A percentile compares a stretch with the other conserved stretches of the same genome.
These are phyloP conservation scores for Congeria kusceri DNA, from an alignment of 2,888 invertebrate genomes.

Conservation along the genomic window DNA sequence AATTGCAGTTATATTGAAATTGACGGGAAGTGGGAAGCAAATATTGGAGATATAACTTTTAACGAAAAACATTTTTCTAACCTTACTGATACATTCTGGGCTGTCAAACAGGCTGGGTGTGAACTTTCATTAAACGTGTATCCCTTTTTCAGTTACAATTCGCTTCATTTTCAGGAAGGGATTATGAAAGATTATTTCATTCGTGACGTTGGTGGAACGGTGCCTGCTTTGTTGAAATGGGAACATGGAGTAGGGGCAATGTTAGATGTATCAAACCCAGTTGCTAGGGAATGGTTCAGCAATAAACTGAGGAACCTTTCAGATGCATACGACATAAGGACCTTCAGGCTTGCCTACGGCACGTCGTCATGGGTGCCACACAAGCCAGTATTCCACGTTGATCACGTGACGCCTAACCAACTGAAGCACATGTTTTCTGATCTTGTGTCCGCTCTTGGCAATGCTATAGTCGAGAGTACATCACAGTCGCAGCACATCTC, in stretches of 20 bases:
- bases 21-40: conserved; percentile 93
- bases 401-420: conserved; percentile 61
- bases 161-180: conserved; percentile 91
- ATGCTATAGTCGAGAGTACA: conserved; percentile 68
- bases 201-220: conserved; percentile 70
- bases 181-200: conserved; percentile 87
- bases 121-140: conserved; percentile 65
- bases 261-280: conserved; percentile 94
- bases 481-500: conserved; percentile 91
- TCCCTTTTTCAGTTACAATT: conserved; percentile 73
- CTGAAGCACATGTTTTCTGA: conserved; percentile 67
- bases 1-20: conserved; percentile 88
- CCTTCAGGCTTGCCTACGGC: conserved; percentile 94
- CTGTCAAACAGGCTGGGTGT: conserved; percentile 47
- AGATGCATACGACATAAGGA: conserved; percentile 90
- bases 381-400: conserved; percentile 70
- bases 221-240: conserved; percentile 86
- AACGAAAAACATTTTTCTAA: conserved; percentile 85
- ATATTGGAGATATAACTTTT: conserved; percentile 93
- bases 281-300: conserved; percentile 90
- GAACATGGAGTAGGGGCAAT: conserved; percentile 91
- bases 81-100: conserved; percentile 56
- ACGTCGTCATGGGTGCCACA: conserved; percentile 78
- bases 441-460: conserved; percentile 60
- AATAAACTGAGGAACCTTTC: conserved; percentile 90